Conservation (phyloP, 2,888 invertebrate species). For the Sericinus montela region DNA sequence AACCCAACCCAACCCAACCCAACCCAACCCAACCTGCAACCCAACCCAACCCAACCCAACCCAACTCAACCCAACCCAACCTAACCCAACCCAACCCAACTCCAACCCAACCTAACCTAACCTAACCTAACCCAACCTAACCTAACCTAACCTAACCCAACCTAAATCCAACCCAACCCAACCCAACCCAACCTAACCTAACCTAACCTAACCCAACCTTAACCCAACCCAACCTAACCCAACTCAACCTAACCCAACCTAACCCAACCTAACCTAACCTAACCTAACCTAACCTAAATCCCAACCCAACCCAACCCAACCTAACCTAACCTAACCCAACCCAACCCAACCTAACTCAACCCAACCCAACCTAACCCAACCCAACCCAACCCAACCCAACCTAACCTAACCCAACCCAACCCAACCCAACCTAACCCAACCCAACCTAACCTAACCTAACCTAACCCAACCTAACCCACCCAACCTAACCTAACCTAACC, state of each 20-base stretch:
- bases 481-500: constrained; percentile 20
- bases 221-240: constrained; percentile 2
- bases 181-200: constrained; percentile 1
- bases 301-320: constrained; percentile 9
- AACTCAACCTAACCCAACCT: constrained; percentile 19
- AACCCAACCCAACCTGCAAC: no score
- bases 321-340: constrained; percentile 28
- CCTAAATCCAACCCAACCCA: constrained; percentile 16
- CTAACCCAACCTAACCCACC: no score
- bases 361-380: constrained; percentile 29
- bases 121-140: neutral
- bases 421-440: constrained; percentile 30
- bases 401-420: constrained; percentile 28
- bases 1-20: no score
- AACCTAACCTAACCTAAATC: constrained; percentile 12
- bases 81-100: no score
- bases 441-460: constrained; percentile 29
- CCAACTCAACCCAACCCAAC: no score
- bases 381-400: constrained; percentile 31
- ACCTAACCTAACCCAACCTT: neutral
- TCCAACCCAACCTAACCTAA: no score
- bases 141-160: constrained; percentile 2
- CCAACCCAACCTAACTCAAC: constrained; percentile 29
- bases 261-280: constrained; percentile 19
- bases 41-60: no score